Evolutionary conservation across 2,113 vertebrate genomes (phyloP).

Genomic region (Marmota monax): DNA sequence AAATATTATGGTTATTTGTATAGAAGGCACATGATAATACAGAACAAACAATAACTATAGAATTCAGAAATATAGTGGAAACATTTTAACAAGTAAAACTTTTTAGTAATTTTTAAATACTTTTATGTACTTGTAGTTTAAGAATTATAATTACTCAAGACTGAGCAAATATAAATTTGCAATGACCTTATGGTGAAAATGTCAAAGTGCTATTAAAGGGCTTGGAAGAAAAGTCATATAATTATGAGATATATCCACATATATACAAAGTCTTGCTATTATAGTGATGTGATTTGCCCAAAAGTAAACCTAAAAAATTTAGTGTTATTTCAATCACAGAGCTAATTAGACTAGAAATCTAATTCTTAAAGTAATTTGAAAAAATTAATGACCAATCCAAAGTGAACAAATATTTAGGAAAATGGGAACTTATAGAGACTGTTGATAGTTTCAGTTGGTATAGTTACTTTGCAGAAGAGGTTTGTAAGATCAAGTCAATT

Average conservation of each 20-base stretch:
- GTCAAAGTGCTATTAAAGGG: not conserved
- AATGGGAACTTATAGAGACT: not conserved
- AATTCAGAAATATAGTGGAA: not conserved
- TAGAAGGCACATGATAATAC: not conserved
- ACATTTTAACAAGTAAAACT: not conserved
- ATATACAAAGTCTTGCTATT: not conserved
- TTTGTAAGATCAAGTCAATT: not conserved
- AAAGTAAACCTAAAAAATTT: constrained; percentile 10
- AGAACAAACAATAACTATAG: not conserved
- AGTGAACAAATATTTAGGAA: not conserved
- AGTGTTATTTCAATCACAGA: not conserved
- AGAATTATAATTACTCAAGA: not conserved
- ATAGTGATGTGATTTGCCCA: not conserved
- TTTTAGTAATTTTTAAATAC: not conserved
- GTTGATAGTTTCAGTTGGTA: not conserved
- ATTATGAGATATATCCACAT: not conserved
- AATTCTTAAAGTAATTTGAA: not conserved
- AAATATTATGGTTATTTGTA: not conserved
- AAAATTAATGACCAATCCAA: not conserved
- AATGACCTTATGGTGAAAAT: not conserved
- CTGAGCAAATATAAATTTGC: not conserved
- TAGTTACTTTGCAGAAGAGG: not conserved
- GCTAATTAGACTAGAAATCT: not conserved
- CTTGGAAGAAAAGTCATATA: not conserved
- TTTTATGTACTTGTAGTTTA: not conserved